Conservation (phyloP, 2,113 vertebrate species). For the Pelusios castaneus region DNA sequence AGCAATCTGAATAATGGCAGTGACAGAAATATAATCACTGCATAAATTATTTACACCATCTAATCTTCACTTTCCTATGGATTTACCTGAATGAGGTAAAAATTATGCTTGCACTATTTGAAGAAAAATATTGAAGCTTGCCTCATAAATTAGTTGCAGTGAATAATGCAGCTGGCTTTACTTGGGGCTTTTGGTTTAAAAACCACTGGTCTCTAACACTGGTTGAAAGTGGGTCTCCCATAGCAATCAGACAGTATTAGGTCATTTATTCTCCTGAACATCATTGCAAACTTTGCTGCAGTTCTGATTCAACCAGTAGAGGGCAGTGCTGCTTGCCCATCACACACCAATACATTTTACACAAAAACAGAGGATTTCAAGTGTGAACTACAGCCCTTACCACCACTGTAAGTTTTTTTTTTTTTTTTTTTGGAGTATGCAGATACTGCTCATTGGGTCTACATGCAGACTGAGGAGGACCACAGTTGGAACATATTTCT, state of each 20-base stretch:
- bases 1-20: background rate
- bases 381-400: background rate
- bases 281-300: background rate
- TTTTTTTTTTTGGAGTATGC: background rate
- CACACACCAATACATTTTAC: background rate
- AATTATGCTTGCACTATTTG: background rate
- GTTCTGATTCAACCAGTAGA: background rate
- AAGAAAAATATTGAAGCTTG: background rate
- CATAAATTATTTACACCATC: background rate
- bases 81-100: background rate
- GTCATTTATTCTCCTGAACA: background rate
- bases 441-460: background rate
- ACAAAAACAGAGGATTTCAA: background rate
- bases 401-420: background rate
- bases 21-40: background rate
- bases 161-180: background rate
- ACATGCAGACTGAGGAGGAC: rapidly evolving
- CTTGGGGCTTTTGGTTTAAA: background rate
- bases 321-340: background rate
- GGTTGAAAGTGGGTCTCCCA: background rate
- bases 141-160: background rate
- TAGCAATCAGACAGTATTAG: background rate
- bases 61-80: background rate
- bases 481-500: background rate
- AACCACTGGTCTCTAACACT: background rate